Conservation (phyloP, 2,797 vertebrate species). For the Kryptopterus vitreolus region DNA sequence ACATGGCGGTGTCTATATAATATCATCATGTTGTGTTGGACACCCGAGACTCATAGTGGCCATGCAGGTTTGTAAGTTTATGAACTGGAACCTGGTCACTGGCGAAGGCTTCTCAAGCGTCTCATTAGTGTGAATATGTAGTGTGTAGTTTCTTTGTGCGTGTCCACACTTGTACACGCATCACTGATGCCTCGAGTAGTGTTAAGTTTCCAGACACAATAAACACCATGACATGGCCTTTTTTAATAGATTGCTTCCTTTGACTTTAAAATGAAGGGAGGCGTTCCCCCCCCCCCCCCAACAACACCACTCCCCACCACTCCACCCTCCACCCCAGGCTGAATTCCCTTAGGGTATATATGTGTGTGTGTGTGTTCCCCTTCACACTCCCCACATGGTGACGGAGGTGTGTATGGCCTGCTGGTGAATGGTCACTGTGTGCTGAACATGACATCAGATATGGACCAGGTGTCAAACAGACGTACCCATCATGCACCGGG, state of each 20-base stretch:
- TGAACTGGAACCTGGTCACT: slow-evolving; percentile 23
- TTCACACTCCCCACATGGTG: slow-evolving; percentile 54
- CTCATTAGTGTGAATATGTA: slow-evolving; percentile 7
- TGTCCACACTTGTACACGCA: slow-evolving; percentile 38
- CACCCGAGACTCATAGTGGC: slow-evolving; percentile 15
- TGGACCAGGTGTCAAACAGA: slow-evolving; percentile 60
- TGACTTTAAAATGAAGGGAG: slow-evolving; percentile 47
- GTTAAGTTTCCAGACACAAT: slow-evolving; percentile 53
- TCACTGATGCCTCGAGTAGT: slow-evolving; percentile 42
- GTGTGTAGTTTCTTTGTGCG: slow-evolving; percentile 39
- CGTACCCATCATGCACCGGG: slow-evolving; percentile 35
- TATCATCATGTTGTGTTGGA: neutral
- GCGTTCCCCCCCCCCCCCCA: slow-evolving; percentile 28
- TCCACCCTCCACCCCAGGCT: neutral
- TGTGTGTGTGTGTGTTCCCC: slow-evolving; percentile 26
- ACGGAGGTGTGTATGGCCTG: slow-evolving; percentile 44
- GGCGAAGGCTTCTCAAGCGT: neutral
- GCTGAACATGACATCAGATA: slow-evolving; percentile 55
- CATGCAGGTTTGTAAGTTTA: slow-evolving; percentile 15
- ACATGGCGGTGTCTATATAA: neutral
- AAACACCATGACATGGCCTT: slow-evolving; percentile 46
- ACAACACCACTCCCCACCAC: too few species aligned
- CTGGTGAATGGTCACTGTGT: slow-evolving; percentile 50
- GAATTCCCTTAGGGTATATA: slow-evolving; percentile 27
- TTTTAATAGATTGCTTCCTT: slow-evolving; percentile 51